These are phyloP conservation scores for Linnaemya vulpina DNA, from an alignment of 2,888 invertebrate species.

Conservation along the genomic window DNA sequence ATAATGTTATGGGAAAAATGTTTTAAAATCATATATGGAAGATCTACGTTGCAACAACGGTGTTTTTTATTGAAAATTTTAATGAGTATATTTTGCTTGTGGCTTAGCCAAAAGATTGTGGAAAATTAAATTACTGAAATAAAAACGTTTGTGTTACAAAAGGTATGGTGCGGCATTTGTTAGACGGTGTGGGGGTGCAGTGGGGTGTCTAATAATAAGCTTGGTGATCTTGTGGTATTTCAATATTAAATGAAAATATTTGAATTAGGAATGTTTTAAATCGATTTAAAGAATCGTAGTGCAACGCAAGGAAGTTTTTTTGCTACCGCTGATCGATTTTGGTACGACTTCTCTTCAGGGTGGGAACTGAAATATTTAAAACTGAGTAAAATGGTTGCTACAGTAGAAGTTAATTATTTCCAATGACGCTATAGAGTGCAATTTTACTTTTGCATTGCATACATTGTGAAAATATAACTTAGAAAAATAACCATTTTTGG, in stretches of 20 bases:
- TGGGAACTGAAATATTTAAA: conserved; percentile 21
- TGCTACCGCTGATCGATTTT: conserved; percentile 57
- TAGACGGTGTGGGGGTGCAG: conserved; percentile 62
- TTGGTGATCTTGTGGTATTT: conserved; percentile 28
- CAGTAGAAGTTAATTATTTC: neutral
- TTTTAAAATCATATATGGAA: neutral
- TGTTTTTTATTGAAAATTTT: too few species aligned
- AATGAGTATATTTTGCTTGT: too few species aligned
- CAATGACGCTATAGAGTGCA: conserved; percentile 20
- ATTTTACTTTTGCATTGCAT: conserved; percentile 13
- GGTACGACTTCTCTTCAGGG: conserved; percentile 24
- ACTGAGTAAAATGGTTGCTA: conserved; percentile 59
- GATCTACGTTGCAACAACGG: neutral
- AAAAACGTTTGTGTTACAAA: conserved; percentile 30
- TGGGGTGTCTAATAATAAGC: conserved; percentile 37
- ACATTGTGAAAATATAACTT: neutral
- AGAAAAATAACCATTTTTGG: conserved; percentile 14
- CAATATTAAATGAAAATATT: conserved; percentile 29
- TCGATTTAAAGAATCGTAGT: conserved; percentile 45
- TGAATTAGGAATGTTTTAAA: conserved; percentile 14
- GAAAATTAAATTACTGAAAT: conserved; percentile 21
- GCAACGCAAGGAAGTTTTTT: conserved; percentile 60
- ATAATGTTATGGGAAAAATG: neutral
- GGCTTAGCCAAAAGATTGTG: neutral
- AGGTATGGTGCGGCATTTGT: conserved; percentile 55